phyloP scores from a whole-genome alignment of 2,113 vertebrate genomes.

The Tichodroma muraria region DNA sequence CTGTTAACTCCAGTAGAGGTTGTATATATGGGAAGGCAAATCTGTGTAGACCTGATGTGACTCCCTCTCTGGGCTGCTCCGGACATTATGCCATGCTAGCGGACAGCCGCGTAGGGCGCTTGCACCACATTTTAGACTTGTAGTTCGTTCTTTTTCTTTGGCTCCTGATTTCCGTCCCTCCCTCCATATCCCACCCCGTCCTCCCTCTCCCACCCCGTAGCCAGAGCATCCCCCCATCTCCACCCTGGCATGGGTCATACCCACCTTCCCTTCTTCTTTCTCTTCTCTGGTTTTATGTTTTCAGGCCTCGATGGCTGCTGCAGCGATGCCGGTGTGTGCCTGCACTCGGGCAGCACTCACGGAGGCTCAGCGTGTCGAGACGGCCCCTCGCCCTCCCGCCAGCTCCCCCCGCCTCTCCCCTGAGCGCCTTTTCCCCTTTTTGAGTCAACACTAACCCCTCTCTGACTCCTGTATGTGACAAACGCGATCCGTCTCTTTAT shows the following conservation, averaged over 20 bases:
- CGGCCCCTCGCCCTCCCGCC: conserved; percentile 22
- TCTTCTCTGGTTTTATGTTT: conserved; percentile 49
- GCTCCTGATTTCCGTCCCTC: conserved; percentile 56
- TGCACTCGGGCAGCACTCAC: not conserved
- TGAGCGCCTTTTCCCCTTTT: conserved; percentile 5
- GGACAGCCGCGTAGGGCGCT: conserved; percentile 66
- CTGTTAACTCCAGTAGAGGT: conserved; percentile 69
- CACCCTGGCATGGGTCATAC: conserved; percentile 43
- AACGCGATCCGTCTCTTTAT: conserved; percentile 65
- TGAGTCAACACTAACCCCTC: conserved; percentile 61
- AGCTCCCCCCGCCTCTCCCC: not conserved
- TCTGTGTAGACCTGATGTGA: conserved; percentile 71
- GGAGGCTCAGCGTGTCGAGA: conserved; percentile 27
- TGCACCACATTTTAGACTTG: conserved; percentile 69
- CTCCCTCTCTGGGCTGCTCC: conserved; percentile 69
- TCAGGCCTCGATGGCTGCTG: conserved; percentile 20
- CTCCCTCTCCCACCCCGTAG: conserved; percentile 48
- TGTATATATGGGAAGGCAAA: conserved; percentile 71
- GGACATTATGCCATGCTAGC: conserved; percentile 67
- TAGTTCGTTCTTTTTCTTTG: conserved; percentile 64
- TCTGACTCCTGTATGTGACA: conserved; percentile 62
- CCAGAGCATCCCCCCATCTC: conserved; percentile 47
- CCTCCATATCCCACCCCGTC: conserved; percentile 14
- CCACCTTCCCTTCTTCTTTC: conserved; percentile 49
- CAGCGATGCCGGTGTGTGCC: not conserved